Conservation (phyloP, 2,888 invertebrate genomes). For the Palloptera scutellata region DNA sequence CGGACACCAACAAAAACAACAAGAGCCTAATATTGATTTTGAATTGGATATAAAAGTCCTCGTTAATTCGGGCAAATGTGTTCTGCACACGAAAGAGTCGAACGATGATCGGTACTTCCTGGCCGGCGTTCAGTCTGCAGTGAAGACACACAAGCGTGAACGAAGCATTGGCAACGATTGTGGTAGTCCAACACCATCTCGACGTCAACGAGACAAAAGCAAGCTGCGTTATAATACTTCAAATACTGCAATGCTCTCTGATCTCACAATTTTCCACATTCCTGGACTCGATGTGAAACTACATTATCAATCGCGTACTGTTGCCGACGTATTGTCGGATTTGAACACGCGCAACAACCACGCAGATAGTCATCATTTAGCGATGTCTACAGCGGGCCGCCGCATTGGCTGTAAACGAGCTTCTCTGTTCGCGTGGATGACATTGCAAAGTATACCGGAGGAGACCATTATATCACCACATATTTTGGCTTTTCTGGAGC, state of each 20-base stretch:
- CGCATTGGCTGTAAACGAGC: conserved; percentile 83
- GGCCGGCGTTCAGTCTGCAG: conserved; percentile 44
- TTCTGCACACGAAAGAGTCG: conserved; percentile 89
- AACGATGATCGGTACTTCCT: conserved; percentile 69
- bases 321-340: conserved; percentile 67
- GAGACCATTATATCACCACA: conserved; percentile 98
- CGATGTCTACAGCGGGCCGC: conserved; percentile 51
- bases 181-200: conserved; percentile 67
- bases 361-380: conserved; percentile 45
- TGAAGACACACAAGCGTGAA: conserved; percentile 61
- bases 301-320: conserved; percentile 82
- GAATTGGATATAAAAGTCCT: conserved; percentile 95
- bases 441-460: conserved; percentile 94
- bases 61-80: conserved; percentile 96
- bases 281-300: conserved; percentile 91
- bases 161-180: conserved; percentile 63
- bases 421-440: conserved; percentile 93
- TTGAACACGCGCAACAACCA: conserved; percentile 51
- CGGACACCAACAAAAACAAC: conserved; percentile 61
- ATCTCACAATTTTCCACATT: conserved; percentile 88
- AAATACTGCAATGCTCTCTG: conserved; percentile 69
- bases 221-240: conserved; percentile 62
- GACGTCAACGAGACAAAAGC: conserved; percentile 62
- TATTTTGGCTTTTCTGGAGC: conserved; percentile 95
- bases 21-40: conserved; percentile 92